Evolutionary conservation across 1,140 invertebrate genomes (phyloP).

Genomic region (Mya arenaria): DNA sequence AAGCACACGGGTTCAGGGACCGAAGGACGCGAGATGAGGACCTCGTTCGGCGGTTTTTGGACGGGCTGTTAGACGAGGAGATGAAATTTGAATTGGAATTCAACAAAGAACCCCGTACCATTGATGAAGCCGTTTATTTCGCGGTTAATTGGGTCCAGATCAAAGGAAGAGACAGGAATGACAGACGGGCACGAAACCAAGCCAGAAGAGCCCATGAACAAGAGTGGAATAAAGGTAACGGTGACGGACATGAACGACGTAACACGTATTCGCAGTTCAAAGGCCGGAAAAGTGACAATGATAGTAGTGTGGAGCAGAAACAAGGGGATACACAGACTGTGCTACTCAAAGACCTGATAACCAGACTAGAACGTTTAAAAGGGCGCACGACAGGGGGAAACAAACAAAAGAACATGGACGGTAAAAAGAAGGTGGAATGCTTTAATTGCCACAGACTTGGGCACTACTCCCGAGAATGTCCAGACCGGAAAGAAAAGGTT

Average conservation of each 20-base stretch:
- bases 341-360: background rate
- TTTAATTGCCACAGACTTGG: background rate
- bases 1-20: slow-evolving; percentile 1
- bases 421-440: slow-evolving; percentile 13
- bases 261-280: background rate
- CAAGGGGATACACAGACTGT: background rate
- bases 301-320: background rate
- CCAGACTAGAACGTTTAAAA: background rate
- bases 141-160: slow-evolving; percentile 4
- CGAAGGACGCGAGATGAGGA: slow-evolving; percentile 4
- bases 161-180: background rate
- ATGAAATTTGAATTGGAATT: slow-evolving; percentile 1
- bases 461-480: slow-evolving; percentile 1
- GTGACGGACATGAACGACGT: background rate
- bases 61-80: slow-evolving; percentile 3
- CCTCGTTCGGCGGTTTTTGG: background rate
- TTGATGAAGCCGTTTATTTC: slow-evolving; percentile 18
- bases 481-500: background rate
- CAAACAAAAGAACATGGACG: too few relatives aligned
- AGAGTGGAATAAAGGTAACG: background rate
- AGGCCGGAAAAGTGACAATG: background rate
- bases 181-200: background rate
- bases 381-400: too few relatives aligned
- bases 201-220: background rate
- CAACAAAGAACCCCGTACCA: background rate